Percentiles rank a stretch among this genome's conserved stretches.
Conservation (phyloP, 2,888 invertebrate genomes). For the Harmothoe impar region DNA sequence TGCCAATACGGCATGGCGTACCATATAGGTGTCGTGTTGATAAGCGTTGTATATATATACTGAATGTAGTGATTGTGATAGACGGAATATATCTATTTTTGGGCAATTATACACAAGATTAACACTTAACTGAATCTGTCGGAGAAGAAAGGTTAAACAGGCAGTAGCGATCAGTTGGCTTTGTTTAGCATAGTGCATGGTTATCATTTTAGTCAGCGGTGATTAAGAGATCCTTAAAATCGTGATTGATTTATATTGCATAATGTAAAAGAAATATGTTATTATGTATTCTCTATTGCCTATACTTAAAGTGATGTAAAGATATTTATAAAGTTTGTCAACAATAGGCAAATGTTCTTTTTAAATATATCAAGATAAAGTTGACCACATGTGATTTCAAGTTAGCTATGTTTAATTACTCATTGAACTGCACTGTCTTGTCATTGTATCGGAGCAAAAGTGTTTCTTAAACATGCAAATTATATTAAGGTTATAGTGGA, state of each 20-base stretch:
- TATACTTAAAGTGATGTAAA: background rate
- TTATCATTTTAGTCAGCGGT: background rate
- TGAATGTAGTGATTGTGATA: conserved; percentile 50
- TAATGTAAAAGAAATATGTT: background rate
- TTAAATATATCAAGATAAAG: too few relatives aligned
- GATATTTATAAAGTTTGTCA: too few relatives aligned
- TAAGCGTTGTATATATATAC: background rate
- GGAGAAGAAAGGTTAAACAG: background rate
- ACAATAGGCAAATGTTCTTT: too few relatives aligned
- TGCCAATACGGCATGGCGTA: too few relatives aligned
- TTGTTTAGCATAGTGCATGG: background rate
- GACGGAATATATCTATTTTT: conserved; percentile 21
- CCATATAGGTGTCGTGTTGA: too few relatives aligned
- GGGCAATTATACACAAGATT: conserved; percentile 21
- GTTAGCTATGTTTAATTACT: too few relatives aligned
- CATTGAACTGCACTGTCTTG: too few relatives aligned
- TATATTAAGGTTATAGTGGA: too few relatives aligned
- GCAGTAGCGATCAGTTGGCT: background rate
- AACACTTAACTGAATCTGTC: background rate
- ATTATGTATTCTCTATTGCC: background rate
- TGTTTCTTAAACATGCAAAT: too few relatives aligned
- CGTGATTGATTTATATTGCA: background rate
- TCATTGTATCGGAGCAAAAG: too few relatives aligned
- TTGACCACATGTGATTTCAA: too few relatives aligned
- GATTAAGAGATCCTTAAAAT: background rate